Conservation (phyloP, 2,888 invertebrate species). For the Bedellia somnulentella region DNA sequence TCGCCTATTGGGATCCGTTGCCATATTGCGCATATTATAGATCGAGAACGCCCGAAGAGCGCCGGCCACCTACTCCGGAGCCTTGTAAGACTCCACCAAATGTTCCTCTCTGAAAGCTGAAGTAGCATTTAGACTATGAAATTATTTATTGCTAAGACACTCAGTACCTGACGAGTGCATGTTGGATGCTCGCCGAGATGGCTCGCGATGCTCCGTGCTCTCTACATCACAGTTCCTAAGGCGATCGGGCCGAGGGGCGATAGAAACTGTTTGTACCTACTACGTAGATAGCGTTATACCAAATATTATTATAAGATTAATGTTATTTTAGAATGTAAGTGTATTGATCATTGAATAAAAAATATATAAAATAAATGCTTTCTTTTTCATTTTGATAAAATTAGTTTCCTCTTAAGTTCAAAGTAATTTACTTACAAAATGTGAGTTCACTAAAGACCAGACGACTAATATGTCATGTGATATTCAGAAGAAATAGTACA, state of each 20-base stretch:
- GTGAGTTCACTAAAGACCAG: too few relatives aligned
- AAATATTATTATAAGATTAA: slow-evolving; percentile 24
- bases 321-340: not conserved
- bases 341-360: slow-evolving; percentile 1
- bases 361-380: not conserved
- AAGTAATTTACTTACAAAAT: not conserved
- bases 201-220: slow-evolving; percentile 12
- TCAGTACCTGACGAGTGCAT: slow-evolving; percentile 55
- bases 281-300: slow-evolving; percentile 39
- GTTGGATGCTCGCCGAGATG: slow-evolving; percentile 14
- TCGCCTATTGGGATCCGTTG: slow-evolving; percentile 82
- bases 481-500: too few relatives aligned
- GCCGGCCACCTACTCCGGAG: slow-evolving; percentile 48
- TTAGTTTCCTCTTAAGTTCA: too few relatives aligned
- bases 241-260: slow-evolving; percentile 26
- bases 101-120: slow-evolving; percentile 37
- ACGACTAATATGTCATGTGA: too few relatives aligned
- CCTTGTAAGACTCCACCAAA: slow-evolving; percentile 59
- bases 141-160: slow-evolving; percentile 37
- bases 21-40: slow-evolving; percentile 87
- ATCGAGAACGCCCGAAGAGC: slow-evolving; percentile 67
- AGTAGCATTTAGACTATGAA: slow-evolving; percentile 16
- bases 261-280: slow-evolving; percentile 49
- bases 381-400: not conserved
- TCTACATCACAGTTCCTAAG: slow-evolving; percentile 10